phyloP scores from a whole-genome alignment of 2,797 vertebrate genomes.

The Cynopterus sphinx region DNA sequence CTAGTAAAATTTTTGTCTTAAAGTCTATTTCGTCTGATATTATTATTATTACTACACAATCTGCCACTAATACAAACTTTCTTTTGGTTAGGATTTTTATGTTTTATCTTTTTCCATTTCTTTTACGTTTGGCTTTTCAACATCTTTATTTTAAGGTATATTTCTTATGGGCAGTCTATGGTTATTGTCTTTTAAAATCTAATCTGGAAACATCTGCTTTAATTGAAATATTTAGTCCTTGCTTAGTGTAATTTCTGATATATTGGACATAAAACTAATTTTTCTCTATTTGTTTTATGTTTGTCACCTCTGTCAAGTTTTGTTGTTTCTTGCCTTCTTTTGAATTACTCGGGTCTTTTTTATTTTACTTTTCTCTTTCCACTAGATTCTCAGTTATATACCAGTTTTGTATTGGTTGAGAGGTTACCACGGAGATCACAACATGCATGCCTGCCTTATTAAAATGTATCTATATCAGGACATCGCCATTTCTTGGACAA shows the following conservation, averaged over 20 bases:
- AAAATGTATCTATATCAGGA: neutral
- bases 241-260: neutral
- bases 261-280: neutral
- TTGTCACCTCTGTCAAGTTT: neutral
- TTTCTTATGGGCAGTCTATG: neutral
- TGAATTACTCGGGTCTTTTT: neutral
- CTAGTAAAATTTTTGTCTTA: neutral
- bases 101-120: neutral
- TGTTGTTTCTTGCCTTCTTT: neutral
- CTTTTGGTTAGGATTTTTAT: neutral
- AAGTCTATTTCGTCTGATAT: neutral
- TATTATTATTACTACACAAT: neutral
- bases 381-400: neutral
- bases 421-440: neutral
- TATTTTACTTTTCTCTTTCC: neutral
- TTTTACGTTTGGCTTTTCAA: neutral
- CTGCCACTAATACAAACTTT: neutral
- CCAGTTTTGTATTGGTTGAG: neutral
- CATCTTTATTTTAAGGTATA: neutral
- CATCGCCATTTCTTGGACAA: neutral
- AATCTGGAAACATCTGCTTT: neutral
- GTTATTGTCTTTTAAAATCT: neutral
- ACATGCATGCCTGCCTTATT: neutral
- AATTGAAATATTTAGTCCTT: neutral
- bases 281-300: neutral